These are phyloP conservation scores for Mythimna impura DNA, from an alignment of 2,888 invertebrate species.

Conservation along the genomic window DNA sequence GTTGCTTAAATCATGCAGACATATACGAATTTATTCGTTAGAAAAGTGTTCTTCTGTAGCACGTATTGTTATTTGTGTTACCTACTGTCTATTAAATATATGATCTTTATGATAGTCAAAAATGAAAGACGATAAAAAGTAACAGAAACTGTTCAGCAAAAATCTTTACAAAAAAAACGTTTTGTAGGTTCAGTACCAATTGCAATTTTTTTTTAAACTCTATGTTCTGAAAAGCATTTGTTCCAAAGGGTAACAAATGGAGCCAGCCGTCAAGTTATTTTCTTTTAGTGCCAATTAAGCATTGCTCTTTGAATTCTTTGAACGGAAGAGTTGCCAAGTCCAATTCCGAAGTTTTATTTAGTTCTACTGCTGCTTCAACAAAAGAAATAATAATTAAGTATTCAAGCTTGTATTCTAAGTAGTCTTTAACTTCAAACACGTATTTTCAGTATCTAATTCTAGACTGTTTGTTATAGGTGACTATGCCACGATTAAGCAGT, in stretches of 20 bases:
- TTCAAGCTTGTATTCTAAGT: slow-evolving; percentile 27
- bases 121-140: neutral
- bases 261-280: slow-evolving; percentile 64
- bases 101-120: neutral
- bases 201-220: neutral
- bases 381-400: slow-evolving; percentile 9
- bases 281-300: slow-evolving; percentile 70
- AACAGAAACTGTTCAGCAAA: neutral
- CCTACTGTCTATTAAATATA: neutral
- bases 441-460: slow-evolving; percentile 13
- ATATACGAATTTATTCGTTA: slow-evolving; percentile 18
- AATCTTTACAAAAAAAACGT: neutral
- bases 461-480: slow-evolving; percentile 89
- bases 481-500: slow-evolving; percentile 92
- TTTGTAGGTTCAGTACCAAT: neutral
- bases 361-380: slow-evolving; percentile 33
- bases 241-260: slow-evolving; percentile 67
- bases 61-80: slow-evolving; percentile 6
- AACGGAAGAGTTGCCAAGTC: slow-evolving; percentile 30
- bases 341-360: slow-evolving; percentile 43
- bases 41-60: neutral
- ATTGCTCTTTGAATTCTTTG: slow-evolving; percentile 54
- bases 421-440: neutral
- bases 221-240: slow-evolving; percentile 41
- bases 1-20: slow-evolving; percentile 36